These are phyloP conservation scores for Rhorus exstirpatorius DNA, from an alignment of 2,888 invertebrate species.

Conservation along the genomic window DNA sequence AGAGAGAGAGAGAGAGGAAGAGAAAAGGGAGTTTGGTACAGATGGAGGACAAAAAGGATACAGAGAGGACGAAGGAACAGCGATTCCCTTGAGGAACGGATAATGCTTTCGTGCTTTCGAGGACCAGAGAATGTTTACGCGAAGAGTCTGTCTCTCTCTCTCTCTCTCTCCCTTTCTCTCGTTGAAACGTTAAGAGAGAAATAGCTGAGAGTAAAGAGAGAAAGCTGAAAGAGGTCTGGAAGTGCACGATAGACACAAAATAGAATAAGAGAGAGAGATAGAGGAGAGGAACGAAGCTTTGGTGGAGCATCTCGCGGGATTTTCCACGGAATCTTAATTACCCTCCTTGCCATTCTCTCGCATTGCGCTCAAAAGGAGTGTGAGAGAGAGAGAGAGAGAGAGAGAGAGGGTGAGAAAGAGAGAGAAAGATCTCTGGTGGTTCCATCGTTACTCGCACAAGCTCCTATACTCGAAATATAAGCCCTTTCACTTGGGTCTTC, in stretches of 20 bases:
- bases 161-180: constrained; percentile 33
- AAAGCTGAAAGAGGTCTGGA: constrained; percentile 30
- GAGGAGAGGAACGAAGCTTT: constrained; percentile 19
- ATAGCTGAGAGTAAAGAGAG: constrained; percentile 38
- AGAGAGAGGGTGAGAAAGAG: background rate
- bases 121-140: constrained; percentile 63
- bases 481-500: constrained; percentile 51
- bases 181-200: constrained; percentile 54
- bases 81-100: constrained; percentile 60
- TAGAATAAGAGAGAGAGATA: constrained; percentile 18
- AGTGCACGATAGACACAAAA: constrained; percentile 20
- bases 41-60: constrained; percentile 22
- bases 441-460: constrained; percentile 8
- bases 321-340: constrained; percentile 68
- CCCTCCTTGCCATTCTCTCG: constrained; percentile 61
- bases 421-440: constrained; percentile 8
- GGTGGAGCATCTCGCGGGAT: constrained; percentile 61
- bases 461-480: constrained; percentile 21
- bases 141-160: constrained; percentile 17
- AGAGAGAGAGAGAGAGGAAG: background rate
- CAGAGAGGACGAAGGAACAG: constrained; percentile 49
- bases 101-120: constrained; percentile 65
- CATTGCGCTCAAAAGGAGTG: constrained; percentile 43
- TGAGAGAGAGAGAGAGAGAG: constrained; percentile 1
- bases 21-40: background rate